Base-by-base conservation (phyloP, 2,888 invertebrate genomes). In the Oithona nana region DNA sequence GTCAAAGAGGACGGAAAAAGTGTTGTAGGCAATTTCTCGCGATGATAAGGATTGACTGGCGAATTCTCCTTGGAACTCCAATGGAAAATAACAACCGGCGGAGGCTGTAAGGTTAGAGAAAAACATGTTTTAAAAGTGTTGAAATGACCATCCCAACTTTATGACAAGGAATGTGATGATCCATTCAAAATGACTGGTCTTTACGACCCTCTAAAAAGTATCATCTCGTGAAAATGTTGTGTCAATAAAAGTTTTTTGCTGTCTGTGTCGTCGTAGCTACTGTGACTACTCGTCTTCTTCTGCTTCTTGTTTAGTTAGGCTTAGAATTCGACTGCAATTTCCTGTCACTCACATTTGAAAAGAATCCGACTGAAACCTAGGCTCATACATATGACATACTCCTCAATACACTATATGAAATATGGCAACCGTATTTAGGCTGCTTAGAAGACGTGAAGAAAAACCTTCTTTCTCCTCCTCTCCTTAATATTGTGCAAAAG, bases 21-120 rank as follows among this genome's bases (percentile, higher is more conserved):
- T 72, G 62, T 78, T 78, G 69, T 81, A 81, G 66, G 78, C 78
- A 64, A 81, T 76, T 11, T 67, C 68, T 63, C 55, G 75, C 75
- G 66, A 76, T 76, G n/a, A 73, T 73, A 11, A 72, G 71, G 50
- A 65, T 72, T 81, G 81, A 74, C 79, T 81, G 66, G 79, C 73
- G 70, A 77, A 82, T 66, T 79, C 78, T 29, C 82, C 82, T 73
- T 81, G 81, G 67, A 79, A 78, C 71, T 81, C 80, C 65, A 79
- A 76, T 28, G 81, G 78, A 71, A 82, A 82, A 71, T 80, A 81
- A 71, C 81, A 82, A 39, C 77, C 74, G 52, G 74, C 75, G 65
- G 68, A 68, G 28, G 61, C 69, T 69, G 66, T 26, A 66, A 59
- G 24, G 4, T 8, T 3, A 50, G 51, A 51, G 20, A 51, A 22